Percentiles rank a stretch among this genome's conserved stretches.
phyloP scores from a whole-genome alignment of 2,113 vertebrate genomes.

The Athene noctua region DNA sequence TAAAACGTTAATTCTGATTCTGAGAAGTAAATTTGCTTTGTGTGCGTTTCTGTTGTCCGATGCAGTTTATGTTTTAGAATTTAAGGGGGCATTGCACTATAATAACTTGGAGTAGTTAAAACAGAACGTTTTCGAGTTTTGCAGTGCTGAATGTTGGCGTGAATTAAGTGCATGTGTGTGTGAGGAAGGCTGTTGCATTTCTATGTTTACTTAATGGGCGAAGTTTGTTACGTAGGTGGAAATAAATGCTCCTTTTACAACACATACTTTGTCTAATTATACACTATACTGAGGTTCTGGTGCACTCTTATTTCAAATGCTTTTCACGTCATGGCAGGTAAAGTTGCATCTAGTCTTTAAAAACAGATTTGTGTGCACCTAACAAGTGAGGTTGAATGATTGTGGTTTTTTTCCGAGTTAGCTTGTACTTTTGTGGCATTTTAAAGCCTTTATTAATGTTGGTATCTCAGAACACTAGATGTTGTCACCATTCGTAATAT shows the following conservation, averaged over 20 bases:
- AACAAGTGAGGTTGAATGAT: neutral
- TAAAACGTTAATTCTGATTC: neutral
- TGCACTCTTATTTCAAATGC: neutral
- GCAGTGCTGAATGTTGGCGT: accelerated
- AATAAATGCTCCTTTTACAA: neutral
- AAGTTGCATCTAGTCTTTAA: neutral
- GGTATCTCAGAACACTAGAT: accelerated
- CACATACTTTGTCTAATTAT: neutral
- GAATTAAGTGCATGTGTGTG: accelerated
- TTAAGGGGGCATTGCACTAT: accelerated
- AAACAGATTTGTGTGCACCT: neutral
- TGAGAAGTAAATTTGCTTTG: neutral
- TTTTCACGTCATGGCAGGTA: neutral
- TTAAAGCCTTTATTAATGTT: neutral
- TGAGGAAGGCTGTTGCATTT: neutral
- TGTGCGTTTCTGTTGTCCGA: accelerated
- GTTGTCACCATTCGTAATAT: neutral
- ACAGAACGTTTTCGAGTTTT: neutral
- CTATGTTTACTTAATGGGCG: neutral
- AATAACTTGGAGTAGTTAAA: neutral
- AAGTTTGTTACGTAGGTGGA: neutral
- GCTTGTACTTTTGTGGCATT: neutral
- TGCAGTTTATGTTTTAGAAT: neutral
- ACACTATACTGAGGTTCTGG: neutral
- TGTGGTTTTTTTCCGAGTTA: neutral